A percentile compares a stretch with the other conserved stretches of the same genome.
Evolutionary conservation across 2,113 vertebrate genomes (phyloP).

Genomic region (Erpornis zantholeuca): DNA sequence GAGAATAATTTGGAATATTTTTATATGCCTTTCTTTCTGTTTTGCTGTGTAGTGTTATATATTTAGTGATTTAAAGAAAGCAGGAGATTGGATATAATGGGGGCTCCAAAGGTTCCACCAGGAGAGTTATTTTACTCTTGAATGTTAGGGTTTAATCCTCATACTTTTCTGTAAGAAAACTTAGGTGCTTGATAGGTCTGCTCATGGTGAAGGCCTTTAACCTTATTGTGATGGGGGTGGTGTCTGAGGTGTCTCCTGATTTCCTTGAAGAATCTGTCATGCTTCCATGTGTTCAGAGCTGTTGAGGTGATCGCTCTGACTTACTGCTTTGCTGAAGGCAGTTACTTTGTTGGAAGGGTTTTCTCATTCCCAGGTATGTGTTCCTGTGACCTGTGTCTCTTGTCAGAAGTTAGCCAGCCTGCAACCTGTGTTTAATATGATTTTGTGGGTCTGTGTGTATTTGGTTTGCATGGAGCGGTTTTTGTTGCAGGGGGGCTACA

Average conservation of each 20-base stretch:
- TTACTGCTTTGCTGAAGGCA: background rate
- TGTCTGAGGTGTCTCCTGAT: background rate
- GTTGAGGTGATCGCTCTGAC: background rate
- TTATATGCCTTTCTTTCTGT: background rate
- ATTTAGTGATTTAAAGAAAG: background rate
- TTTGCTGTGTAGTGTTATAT: background rate
- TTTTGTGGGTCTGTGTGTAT: background rate
- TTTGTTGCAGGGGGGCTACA: background rate
- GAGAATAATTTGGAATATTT: background rate
- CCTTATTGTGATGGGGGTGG: background rate
- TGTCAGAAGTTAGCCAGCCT: background rate
- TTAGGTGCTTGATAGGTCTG: background rate
- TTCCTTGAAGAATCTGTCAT: background rate
- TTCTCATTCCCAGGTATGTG: background rate
- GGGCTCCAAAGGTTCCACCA: background rate
- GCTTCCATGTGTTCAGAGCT: background rate
- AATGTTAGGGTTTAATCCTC: background rate
- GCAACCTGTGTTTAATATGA: background rate
- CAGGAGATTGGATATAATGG: background rate
- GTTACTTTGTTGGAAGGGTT: background rate
- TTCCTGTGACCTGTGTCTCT: background rate
- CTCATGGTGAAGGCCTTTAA: background rate
- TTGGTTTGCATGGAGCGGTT: background rate
- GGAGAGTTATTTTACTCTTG: background rate
- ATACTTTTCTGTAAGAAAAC: background rate